Conservation (phyloP, 1,140 invertebrate species). For the Drosophila subobscura region DNA sequence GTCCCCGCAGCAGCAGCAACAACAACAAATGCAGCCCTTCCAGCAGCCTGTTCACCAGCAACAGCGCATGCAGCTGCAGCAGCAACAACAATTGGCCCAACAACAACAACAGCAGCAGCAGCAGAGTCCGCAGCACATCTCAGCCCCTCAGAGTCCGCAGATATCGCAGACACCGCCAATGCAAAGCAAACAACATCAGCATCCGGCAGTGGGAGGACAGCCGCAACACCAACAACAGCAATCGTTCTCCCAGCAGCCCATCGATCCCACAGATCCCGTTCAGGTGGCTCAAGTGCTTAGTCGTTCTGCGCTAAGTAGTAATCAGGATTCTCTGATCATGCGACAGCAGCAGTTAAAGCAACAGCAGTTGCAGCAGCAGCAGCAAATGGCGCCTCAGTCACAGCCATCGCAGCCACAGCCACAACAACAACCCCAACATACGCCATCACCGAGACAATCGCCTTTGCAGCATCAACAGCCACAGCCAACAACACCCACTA, state of each 20-base stretch:
- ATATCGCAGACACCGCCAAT: constrained; percentile 70
- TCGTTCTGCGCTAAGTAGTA: constrained; percentile 71
- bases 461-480: constrained; percentile 20
- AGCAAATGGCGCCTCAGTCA: constrained; percentile 50
- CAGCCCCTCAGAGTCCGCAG: constrained; percentile 74
- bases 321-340: constrained; percentile 80
- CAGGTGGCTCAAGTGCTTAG: constrained; percentile 80
- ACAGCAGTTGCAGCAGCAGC: constrained; percentile 71
- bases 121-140: constrained; percentile 72
- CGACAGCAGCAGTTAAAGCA: constrained; percentile 77
- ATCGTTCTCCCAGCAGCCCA: constrained; percentile 62
- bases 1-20: constrained; percentile 72
- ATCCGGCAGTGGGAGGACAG: constrained; percentile 41
- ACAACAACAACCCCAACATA: constrained; percentile 58
- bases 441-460: constrained; percentile 37
- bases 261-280: constrained; percentile 80
- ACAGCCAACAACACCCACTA: constrained; percentile 22
- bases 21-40: constrained; percentile 58
- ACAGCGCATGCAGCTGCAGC: constrained; percentile 63
- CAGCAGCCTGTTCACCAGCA: constrained; percentile 68
- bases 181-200: constrained; percentile 56
- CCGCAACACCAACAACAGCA: constrained; percentile 50
- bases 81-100: constrained; percentile 65
- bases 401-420: constrained; percentile 55
- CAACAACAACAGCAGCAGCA: constrained; percentile 66